These are phyloP conservation scores for Zenarchopterus dispar DNA, from an alignment of 2,797 vertebrate species.

Conservation along the genomic window DNA sequence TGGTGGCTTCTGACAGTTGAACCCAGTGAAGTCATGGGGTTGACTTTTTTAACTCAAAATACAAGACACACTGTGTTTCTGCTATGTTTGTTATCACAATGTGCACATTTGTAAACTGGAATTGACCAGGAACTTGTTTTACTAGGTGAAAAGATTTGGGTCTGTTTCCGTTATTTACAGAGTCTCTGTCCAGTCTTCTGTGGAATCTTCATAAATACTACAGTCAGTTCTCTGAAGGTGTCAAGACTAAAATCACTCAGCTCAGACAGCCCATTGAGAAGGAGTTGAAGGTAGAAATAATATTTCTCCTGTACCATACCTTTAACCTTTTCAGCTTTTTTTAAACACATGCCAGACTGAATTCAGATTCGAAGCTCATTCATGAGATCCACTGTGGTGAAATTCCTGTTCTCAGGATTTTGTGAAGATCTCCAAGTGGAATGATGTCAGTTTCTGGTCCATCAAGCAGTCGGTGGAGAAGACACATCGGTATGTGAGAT, in stretches of 20 bases:
- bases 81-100: too few relatives aligned
- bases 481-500: slow-evolving; percentile 89
- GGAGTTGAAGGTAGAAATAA: slow-evolving; percentile 89
- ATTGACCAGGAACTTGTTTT: too few relatives aligned
- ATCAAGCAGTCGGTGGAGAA: slow-evolving; percentile 97
- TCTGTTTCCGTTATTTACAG: slow-evolving; percentile 67
- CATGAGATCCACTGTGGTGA: not conserved
- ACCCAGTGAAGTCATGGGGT: not conserved
- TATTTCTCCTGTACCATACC: too few relatives aligned
- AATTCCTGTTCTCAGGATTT: slow-evolving; percentile 85
- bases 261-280: slow-evolving; percentile 94
- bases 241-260: slow-evolving; percentile 86
- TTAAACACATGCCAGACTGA: not conserved
- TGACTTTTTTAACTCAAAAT: not conserved
- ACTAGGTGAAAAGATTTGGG: not conserved
- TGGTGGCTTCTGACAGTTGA: too few relatives aligned
- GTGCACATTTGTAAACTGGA: too few relatives aligned
- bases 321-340: not conserved
- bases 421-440: slow-evolving; percentile 98
- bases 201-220: slow-evolving; percentile 98
- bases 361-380: not conserved
- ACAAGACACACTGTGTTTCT: not conserved
- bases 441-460: slow-evolving; percentile 98
- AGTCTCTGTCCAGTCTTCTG: slow-evolving; percentile 87
- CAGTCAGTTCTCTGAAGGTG: slow-evolving; percentile 87